Conservation (phyloP, 2,888 invertebrate genomes). For the Yponomeuta sedellus region DNA sequence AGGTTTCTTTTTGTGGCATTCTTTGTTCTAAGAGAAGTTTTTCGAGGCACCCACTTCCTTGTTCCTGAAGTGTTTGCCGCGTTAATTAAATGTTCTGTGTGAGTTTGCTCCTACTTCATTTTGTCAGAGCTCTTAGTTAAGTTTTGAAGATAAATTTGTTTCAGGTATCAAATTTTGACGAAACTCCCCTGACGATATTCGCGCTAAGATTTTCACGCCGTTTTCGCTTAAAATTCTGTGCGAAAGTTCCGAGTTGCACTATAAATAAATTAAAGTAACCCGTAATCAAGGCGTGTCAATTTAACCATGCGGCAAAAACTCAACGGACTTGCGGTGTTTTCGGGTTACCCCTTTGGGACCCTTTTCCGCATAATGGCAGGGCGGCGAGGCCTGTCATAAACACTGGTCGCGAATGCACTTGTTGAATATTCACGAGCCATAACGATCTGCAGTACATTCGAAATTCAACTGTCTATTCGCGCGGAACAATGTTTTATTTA, state of each 20-base stretch:
- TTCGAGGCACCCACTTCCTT: neutral
- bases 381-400: neutral
- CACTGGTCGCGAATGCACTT: neutral
- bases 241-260: neutral
- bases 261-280: slow-evolving; percentile 13
- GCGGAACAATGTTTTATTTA: slow-evolving; percentile 11
- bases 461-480: neutral
- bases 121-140: neutral
- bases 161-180: neutral
- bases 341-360: neutral
- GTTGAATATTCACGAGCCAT: slow-evolving; percentile 13
- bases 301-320: slow-evolving; percentile 7
- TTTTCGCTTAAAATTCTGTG: neutral
- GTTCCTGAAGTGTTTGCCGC: neutral
- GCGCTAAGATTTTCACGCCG: neutral
- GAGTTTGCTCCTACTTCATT: neutral
- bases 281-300: slow-evolving; percentile 10
- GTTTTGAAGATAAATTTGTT: neutral
- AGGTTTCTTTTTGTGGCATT: neutral
- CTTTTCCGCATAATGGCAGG: neutral
- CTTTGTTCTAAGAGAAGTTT: neutral
- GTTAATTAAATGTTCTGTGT: neutral
- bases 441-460: slow-evolving; percentile 4
- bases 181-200: neutral
- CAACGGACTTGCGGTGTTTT: neutral